Base-by-base conservation (phyloP, 2,113 vertebrate genomes). In the Hyperoodon ampullatus region DNA sequence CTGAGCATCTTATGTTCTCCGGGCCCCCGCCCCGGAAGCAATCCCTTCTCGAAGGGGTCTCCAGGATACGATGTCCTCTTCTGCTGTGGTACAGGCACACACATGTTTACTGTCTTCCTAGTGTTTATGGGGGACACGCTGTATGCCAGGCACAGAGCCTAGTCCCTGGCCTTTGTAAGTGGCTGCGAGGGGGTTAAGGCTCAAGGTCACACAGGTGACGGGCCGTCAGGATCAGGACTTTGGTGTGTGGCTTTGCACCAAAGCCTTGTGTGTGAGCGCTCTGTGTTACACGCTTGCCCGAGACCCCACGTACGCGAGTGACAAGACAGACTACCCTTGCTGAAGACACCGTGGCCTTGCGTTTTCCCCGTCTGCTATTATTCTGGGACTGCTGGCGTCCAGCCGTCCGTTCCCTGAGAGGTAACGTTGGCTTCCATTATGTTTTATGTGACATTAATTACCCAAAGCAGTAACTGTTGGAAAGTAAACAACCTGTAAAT, bases 401-500 rank as follows among this genome's bases (percentile, higher is more conserved):
- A 61, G 18, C 95, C 96, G 81, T 97, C 70, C 74, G 83, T 75
- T 96, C 84, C 87, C 77, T 14, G 75, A 80, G 89, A 19, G 81
- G 60, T 53, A 60, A 18, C 68, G 92, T 94, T 88, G 96, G 68
- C 91, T 94, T 83, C 92, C 61, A 78, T 96, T 85, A 94, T 92
- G 96, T 93, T 97, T 97, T 96, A 97, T 90, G 90, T 95, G 96
- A 81, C 97, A 13, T 97, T 98, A 98, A 98, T 98, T 98, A 97
- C 93, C 88, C 85, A 95, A 90, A 96, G 89, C 92, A 96, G 90
- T 94, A 97, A 90, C 97, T 98, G 95, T 94, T 96, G 0, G 47
- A 93, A 96, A 92, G 82, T 96, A 97, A 98, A 95, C 87, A 96
- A 71, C 96, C 93, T 96, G 55, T 98, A 98, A 98, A 97, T 96